These are phyloP conservation scores for Drosophila busckii DNA, from an alignment of 1,140 invertebrate species.

Conservation along the genomic window DNA sequence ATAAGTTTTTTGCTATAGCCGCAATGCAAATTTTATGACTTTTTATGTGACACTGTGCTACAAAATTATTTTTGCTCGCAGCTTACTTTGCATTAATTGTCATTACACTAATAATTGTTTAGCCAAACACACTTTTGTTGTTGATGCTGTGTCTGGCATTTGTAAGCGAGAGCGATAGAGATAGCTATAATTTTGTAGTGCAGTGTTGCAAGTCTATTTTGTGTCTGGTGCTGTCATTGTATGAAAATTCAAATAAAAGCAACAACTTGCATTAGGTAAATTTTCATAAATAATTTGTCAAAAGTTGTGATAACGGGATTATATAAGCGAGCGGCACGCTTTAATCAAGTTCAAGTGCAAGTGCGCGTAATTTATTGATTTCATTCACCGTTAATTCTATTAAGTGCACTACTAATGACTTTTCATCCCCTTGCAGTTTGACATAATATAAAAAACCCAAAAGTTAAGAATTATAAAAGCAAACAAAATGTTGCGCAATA, in stretches of 20 bases:
- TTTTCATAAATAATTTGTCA: slow-evolving; percentile 20
- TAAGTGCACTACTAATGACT: no score
- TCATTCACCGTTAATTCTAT: no score
- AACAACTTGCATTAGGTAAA: slow-evolving; percentile 1
- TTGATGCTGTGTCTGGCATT: no score
- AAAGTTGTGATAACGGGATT: slow-evolving; percentile 27
- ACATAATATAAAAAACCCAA: no score
- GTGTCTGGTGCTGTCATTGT: slow-evolving; percentile 37
- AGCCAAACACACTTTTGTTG: not conserved
- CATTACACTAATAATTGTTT: no score
- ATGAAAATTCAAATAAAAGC: not conserved
- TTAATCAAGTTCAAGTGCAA: no score
- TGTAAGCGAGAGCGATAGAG: no score
- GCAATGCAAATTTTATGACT: slow-evolving; percentile 14
- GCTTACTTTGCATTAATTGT: no score
- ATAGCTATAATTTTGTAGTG: slow-evolving; percentile 14
- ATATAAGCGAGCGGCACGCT: slow-evolving; percentile 12
- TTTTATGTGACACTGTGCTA: slow-evolving; percentile 14
- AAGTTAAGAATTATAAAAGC: no score
- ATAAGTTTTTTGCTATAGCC: slow-evolving; percentile 20
- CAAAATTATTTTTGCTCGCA: not conserved
- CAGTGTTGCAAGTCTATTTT: slow-evolving; percentile 61
- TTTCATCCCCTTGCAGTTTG: slow-evolving; percentile 7
- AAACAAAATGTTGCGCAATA: slow-evolving; percentile 65
- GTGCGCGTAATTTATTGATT: no score